Base-by-base conservation (phyloP, 2,888 invertebrate genomes). In the Sminthurinus aureus region DNA sequence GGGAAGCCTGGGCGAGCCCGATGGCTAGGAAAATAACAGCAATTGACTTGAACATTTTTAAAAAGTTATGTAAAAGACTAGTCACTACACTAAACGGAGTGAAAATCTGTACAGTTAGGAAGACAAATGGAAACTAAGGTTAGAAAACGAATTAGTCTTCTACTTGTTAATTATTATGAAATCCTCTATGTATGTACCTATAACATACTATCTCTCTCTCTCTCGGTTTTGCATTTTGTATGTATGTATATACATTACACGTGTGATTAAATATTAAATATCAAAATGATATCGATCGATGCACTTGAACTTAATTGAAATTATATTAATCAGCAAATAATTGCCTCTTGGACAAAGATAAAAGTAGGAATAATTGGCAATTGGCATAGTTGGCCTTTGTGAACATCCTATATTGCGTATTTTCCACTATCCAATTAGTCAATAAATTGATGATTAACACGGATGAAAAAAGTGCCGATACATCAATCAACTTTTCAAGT, bases 41-140 rank as follows among this genome's bases (percentile, higher is more conserved):
- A n/a, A 79, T 26, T 24, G 67, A 66, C 38, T 79, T 79, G 26
- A 38, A 66, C 79, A 79, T 79, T 79, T 66, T 79, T 71, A 6
- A 9, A 11, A 66, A 66, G 15, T 15, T 15, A 6, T 12, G 67
- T 67, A 20, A 12, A 75, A 75, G n/a, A 51, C 50, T 38, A 75
- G 50, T 18, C 18, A 75, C 18, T 9, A n/a, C n/a, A n/a, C n/a
- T n/a, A n/a, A 74, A 74, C 8, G 13, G 8, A 24, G 51, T 75
- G 18, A 1, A 75, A 51, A 75, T 75, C 18, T 75, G 3, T 75
- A 12, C 75, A 75, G 12, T 6, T 51, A 4, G 18, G 15, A 51
- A 74, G 8, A 74, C 26, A 24, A 24, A 74, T 11, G 11, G 11
- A 24, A 74, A 74, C 24, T 74, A 74, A 74, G 24, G 69, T 22